Conservation (phyloP, 92 coral and sea anemone genomes). For the Desmophyllum pertusum region DNA sequence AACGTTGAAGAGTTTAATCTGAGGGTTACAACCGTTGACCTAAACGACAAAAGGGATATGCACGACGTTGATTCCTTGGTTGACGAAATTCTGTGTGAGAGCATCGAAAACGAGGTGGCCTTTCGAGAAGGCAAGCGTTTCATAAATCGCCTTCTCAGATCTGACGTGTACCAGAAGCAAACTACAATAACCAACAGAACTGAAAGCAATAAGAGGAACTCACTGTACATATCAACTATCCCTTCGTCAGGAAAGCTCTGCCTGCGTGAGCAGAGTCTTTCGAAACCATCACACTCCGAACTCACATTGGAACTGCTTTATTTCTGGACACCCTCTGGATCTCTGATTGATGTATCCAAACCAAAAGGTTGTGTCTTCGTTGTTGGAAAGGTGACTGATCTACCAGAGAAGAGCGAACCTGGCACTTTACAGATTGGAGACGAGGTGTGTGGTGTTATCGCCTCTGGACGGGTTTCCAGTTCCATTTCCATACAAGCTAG, state of each 20-base stretch:
- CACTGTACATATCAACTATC: conserved; percentile 1
- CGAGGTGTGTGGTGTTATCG: conserved; percentile 52
- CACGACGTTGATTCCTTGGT: conserved; percentile 45
- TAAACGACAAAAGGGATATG: conserved; percentile 27
- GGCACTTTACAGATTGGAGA: conserved; percentile 26
- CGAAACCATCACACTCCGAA: conserved; percentile 3
- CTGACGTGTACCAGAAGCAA: not conserved
- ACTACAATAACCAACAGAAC: not conserved
- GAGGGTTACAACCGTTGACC: conserved; percentile 54
- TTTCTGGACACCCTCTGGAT: conserved; percentile 23
- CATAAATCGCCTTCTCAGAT: conserved; percentile 52
- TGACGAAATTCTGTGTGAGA: conserved; percentile 42
- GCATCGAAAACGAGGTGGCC: conserved; percentile 60
- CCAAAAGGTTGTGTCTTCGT: conserved; percentile 30
- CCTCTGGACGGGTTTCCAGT: conserved; percentile 48
- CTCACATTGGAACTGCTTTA: conserved; percentile 4
- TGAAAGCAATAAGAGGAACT: not conserved
- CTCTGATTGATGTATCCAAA: conserved; percentile 15
- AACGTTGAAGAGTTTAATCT: conserved; percentile 55
- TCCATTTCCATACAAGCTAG: conserved; percentile 1
- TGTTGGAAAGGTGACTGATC: conserved; percentile 24
- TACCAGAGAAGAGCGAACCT: not conserved
- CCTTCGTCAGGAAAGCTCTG: conserved; percentile 23
- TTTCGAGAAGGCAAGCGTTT: conserved; percentile 63
- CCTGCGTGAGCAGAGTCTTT: conserved; percentile 18